Percentiles rank a stretch among this genome's conserved stretches.
Evolutionary conservation across 1,140 invertebrate genomes (phyloP).

Genomic region (Portunus trituberculatus): DNA sequence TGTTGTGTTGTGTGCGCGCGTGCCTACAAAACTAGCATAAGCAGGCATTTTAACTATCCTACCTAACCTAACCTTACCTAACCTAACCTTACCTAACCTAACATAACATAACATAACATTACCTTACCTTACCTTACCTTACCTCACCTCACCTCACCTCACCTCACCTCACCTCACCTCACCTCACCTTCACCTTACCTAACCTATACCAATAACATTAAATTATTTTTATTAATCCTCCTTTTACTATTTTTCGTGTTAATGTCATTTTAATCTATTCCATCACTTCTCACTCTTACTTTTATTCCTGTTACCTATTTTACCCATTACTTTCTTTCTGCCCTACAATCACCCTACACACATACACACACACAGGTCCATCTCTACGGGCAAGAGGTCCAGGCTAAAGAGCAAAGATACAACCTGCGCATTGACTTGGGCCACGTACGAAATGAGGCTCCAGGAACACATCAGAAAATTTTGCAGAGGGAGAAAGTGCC

Average conservation of each 20-base stretch:
- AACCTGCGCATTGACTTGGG: constrained; percentile 31
- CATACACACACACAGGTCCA: constrained; percentile 36
- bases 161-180: too few species aligned
- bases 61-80: too few species aligned
- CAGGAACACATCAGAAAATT: constrained; percentile 45
- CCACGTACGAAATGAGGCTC: constrained; percentile 53
- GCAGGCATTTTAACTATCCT: too few species aligned
- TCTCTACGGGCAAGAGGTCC: constrained; percentile 62
- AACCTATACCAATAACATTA: too few species aligned
- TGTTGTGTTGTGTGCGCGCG: neutral
- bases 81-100: too few species aligned
- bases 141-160: too few species aligned
- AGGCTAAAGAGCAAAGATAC: constrained; percentile 51
- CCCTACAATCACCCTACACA: too few species aligned
- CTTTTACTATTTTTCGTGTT: neutral
- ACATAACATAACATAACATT: too few species aligned
- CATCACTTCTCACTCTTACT: neutral
- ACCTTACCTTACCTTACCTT: too few species aligned
- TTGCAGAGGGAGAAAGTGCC: neutral
- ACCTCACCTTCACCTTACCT: too few species aligned
- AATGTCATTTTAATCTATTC: neutral
- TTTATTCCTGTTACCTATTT: neutral
- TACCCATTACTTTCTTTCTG: too few species aligned
- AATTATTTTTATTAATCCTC: neutral
- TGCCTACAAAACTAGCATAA: too few species aligned